phyloP scores from a whole-genome alignment of 2,888 invertebrate genomes.

The Acleris sparsana region DNA sequence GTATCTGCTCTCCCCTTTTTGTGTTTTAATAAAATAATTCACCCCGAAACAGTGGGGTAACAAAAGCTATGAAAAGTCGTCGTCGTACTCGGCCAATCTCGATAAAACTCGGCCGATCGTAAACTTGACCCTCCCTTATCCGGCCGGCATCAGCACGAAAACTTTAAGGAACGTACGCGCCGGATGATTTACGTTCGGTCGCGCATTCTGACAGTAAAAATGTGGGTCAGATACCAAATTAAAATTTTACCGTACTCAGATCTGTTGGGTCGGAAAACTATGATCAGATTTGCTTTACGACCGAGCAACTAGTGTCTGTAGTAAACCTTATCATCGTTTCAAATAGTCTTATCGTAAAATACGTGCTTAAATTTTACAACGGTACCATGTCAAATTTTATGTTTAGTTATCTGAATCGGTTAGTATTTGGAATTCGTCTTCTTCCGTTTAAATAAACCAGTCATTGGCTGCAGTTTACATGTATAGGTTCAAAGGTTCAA shows the following conservation, averaged over 20 bases:
- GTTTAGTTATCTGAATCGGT: neutral
- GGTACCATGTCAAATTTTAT: conserved; percentile 3
- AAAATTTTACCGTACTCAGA: conserved; percentile 63
- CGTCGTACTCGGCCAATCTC: conserved; percentile 64
- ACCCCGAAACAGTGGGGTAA: conserved; percentile 63
- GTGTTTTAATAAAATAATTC: conserved; percentile 72
- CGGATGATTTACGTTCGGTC: conserved; percentile 65
- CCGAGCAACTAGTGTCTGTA: conserved; percentile 18
- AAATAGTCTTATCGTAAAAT: conserved; percentile 2
- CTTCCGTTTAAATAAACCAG: too few species aligned
- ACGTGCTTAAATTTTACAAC: conserved; percentile 1
- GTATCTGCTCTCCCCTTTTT: conserved; percentile 60
- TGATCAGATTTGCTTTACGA: conserved; percentile 19
- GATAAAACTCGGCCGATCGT: conserved; percentile 75
- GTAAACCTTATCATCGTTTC: conserved; percentile 12
- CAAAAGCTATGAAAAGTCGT: conserved; percentile 67
- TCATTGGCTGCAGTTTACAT: too few species aligned
- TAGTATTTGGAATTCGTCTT: too few species aligned
- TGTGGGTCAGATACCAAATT: conserved; percentile 67
- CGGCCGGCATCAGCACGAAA: conserved; percentile 68
- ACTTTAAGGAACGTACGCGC: conserved; percentile 51
- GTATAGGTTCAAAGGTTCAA: too few species aligned
- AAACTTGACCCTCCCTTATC: conserved; percentile 76
- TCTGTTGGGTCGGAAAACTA: conserved; percentile 5
- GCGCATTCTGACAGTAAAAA: conserved; percentile 60